A percentile compares a stretch with the other conserved stretches of the same genome.
Conservation (phyloP, 2,113 vertebrate species). For the Zapus hudsonius region DNA sequence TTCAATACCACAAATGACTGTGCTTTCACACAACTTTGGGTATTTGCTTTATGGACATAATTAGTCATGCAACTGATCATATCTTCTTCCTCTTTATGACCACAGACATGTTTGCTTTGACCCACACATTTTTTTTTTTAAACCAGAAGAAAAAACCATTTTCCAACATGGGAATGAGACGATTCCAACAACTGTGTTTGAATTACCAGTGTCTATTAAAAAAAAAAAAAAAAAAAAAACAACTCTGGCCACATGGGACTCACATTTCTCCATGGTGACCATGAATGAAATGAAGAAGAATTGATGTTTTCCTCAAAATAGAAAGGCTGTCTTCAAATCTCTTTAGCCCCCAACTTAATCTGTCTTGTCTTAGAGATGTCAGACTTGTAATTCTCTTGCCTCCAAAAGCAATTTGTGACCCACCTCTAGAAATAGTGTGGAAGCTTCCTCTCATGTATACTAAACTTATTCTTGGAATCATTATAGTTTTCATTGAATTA, state of each 20-base stretch:
- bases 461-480: not conserved
- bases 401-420: not conserved
- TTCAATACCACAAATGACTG: constrained; percentile 68
- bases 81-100: constrained; percentile 76
- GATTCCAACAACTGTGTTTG: constrained; percentile 22
- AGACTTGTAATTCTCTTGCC: not conserved
- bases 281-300: not conserved
- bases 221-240: not conserved
- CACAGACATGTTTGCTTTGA: constrained; percentile 60
- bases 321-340: not conserved
- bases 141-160: constrained; percentile 47
- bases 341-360: not conserved
- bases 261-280: constrained; percentile 23
- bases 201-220: constrained; percentile 43
- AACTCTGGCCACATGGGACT: constrained; percentile 10
- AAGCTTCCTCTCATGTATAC: not conserved
- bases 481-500: not conserved
- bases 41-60: constrained; percentile 61
- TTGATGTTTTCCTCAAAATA: not conserved
- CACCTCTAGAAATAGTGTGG: not conserved
- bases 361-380: not conserved
- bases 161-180: not conserved
- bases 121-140: not conserved
- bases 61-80: constrained; percentile 72
- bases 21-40: constrained; percentile 44